phyloP scores from a whole-genome alignment of 2,113 vertebrate species.

The Phrynosoma blainvillii region DNA sequence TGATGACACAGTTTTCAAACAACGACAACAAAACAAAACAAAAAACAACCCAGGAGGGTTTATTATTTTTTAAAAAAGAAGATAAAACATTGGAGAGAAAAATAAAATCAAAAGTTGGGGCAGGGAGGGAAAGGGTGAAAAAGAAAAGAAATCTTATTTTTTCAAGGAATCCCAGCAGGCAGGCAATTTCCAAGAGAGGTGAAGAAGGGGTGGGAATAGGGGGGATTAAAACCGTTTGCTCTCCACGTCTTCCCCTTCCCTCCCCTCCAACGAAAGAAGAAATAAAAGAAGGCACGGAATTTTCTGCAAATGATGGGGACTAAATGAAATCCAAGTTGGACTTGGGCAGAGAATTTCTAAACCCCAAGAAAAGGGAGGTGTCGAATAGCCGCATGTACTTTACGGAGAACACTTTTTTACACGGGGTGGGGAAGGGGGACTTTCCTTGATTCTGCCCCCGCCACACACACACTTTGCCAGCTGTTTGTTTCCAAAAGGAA shows the following conservation, averaged over 20 bases:
- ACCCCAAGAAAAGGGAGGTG: conserved; percentile 79
- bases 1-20: conserved; percentile 62
- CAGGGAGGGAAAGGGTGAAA: conserved; percentile 35
- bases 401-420: conserved; percentile 84
- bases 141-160: conserved; percentile 40
- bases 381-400: conserved; percentile 91
- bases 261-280: conserved; percentile 49
- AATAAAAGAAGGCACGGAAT: conserved; percentile 94
- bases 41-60: background rate
- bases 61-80: background rate
- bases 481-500: conserved; percentile 64
- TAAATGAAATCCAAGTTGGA: conserved; percentile 89
- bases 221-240: conserved; percentile 56
- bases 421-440: conserved; percentile 30
- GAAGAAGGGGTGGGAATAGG: conserved; percentile 12
- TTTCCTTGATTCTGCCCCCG: conserved; percentile 74
- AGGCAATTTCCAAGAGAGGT: conserved; percentile 62
- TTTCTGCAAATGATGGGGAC: conserved; percentile 91
- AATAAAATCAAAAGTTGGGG: conserved; percentile 40
- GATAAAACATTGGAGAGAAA: conserved; percentile 14
- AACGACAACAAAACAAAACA: conserved; percentile 22
- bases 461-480: conserved; percentile 68
- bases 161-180: conserved; percentile 76
- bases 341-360: conserved; percentile 77
- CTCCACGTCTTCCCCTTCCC: conserved; percentile 57